Evolutionary conservation across 2,797 vertebrate genomes (phyloP).

Genomic region (Enteromius paludinosus): DNA sequence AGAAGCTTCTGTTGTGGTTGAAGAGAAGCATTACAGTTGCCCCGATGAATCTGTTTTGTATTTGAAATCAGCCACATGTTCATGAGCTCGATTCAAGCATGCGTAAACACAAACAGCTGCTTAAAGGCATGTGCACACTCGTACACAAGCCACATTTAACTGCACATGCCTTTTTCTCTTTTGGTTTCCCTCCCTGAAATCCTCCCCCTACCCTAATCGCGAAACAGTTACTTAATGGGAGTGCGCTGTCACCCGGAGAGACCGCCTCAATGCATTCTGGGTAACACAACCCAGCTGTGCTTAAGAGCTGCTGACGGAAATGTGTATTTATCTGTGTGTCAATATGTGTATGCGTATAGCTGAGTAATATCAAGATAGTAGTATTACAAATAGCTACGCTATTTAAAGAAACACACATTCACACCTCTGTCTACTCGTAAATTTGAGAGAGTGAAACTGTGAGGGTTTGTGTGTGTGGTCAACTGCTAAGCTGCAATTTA

Average conservation of each 20-base stretch:
- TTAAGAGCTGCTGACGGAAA: conserved; percentile 46
- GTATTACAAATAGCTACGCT: background rate
- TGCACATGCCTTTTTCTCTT: conserved; percentile 32
- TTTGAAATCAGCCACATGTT: conserved; percentile 14
- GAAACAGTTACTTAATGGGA: conserved; percentile 42
- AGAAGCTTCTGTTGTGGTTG: conserved; percentile 17
- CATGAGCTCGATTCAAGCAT: conserved; percentile 11
- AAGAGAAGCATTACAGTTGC: conserved; percentile 20
- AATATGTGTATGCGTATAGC: background rate
- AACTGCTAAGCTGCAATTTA: background rate
- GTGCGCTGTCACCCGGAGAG: conserved; percentile 66
- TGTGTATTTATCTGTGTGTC: conserved; percentile 23
- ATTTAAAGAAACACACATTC: background rate
- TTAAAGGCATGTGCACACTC: background rate
- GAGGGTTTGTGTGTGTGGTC: background rate
- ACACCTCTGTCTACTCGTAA: background rate
- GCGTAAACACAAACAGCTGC: conserved; percentile 38
- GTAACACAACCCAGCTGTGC: conserved; percentile 78
- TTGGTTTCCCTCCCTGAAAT: conserved; percentile 28
- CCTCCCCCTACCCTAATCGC: conserved; percentile 31
- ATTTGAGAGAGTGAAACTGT: background rate
- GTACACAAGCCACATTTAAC: conserved; percentile 13
- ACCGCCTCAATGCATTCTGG: conserved; percentile 72
- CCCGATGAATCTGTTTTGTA: conserved; percentile 32
- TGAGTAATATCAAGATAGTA: conserved; percentile 9